Base-by-base conservation (phyloP, 2,797 vertebrate species). In the Hippoglossus hippoglossus region DNA sequence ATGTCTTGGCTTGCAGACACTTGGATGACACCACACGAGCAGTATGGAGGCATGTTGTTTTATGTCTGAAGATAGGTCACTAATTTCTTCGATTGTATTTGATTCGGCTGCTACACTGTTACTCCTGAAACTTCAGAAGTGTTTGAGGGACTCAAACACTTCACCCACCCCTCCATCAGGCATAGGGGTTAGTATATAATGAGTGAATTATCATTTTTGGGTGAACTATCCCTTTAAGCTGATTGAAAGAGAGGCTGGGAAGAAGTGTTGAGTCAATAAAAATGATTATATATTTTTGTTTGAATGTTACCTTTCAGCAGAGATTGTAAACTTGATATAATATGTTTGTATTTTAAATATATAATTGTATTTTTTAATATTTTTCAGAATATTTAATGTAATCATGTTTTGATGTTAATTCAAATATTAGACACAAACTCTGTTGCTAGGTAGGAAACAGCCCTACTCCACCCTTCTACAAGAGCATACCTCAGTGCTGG, bases 401-500 rank as follows among this genome's bases (percentile, higher is more conserved):
- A 67, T 34, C 4, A 28, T 6, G 49, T 69, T 53, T 53, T 25
- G 10, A 34, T 11, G 4, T 64, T 12, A 53, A 69, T 53, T 44
- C 18, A 55, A 46, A 61, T 49, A 5, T 46, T 4, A 5, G 44
- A 39, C 36, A 39, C 36, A 46, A 18, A 16, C 41, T 44, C 12
- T 44, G 15, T 44, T 44, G 41, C 41, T 18, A 61, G 50, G 54
- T 52, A 71, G 39, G 6, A 76, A 62, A 63, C 24, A 41, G 60
- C 11, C 6, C 46, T 1, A 12, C 63, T 54, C 60, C 13, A 18
- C 59, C 72, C 36, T 55, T 73, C 75, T 39, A 8, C 28, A 21
- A 71, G 19, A 24, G 59, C 80, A 49, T 87, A 96, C 95, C 92
- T 95, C 95, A 61, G 93, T 80, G 62, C 90, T 81, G 25, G 87